Base-by-base conservation (phyloP, 2,888 invertebrate genomes). In the Gastracanthus pulcherrimus region DNA sequence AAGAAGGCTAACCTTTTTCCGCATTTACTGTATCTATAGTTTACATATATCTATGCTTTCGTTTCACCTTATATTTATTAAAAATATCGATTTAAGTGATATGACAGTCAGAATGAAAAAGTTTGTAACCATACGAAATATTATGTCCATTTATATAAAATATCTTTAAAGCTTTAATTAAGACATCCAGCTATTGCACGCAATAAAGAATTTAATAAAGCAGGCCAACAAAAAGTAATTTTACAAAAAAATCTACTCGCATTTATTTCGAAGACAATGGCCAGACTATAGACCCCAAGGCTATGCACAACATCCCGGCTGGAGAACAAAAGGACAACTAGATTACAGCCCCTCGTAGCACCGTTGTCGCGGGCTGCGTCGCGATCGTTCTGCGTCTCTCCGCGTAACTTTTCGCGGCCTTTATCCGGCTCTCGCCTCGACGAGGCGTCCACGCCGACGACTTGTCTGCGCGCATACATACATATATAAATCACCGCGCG, bases 361-460 rank as follows among this genome's bases (percentile, higher is more conserved):
- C 2, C 26, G 23, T 64, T 64, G 48, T 64, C 36, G 26, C 23
- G n/a, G 3, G 29, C n/a, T 29, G 41, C 58, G 58, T 62, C 16
- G 74, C 41, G 11, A 64, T 48, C 74, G 48, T 60, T 45, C 62
- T 62, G 45, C 31, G 36, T 38, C 48, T 11, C 26, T 55, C 11
- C 29, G 60, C 36, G 64, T 75, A 70, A 62, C 69, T 69, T 60
- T 48, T 69, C 64, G 45, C 23, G 19, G 58, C 58, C n/a, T n/a
- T n/a, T n/a, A 74, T 64, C 48, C 62, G 16, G 2, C 31, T n/a
- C n/a, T n/a, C n/a, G n/a, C n/a, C n/a, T n/a, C n/a, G n/a, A n/a
- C n/a, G n/a, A n/a, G n/a, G n/a, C n/a, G n/a, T n/a, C n/a, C n/a
- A n/a, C n/a, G n/a, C n/a, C n/a, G n/a, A n/a, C n/a, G n/a, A n/a